phyloP scores from a whole-genome alignment of 2,797 vertebrate genomes.

The Alfaro cultratus region DNA sequence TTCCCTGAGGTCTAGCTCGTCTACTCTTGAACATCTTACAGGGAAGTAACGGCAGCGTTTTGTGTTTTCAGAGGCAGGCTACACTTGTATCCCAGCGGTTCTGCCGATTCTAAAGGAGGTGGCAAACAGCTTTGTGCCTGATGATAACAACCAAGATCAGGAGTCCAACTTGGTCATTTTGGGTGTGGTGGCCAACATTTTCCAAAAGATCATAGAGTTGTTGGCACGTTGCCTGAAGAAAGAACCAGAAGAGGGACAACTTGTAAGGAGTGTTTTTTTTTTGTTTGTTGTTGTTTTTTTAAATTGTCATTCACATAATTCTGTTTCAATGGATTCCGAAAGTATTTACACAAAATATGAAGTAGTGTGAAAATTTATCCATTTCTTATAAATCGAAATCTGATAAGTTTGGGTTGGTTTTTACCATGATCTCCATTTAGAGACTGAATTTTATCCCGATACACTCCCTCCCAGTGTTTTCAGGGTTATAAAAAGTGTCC shows the following conservation, averaged over 20 bases:
- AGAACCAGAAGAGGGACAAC: constrained; percentile 83
- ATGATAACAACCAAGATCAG: constrained; percentile 47
- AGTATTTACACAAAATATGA: not conserved
- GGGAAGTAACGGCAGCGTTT: constrained; percentile 1
- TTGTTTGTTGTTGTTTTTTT: too few relatives aligned
- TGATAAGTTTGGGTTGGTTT: not conserved
- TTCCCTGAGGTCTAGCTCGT: not conserved
- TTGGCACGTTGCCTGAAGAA: constrained; percentile 81
- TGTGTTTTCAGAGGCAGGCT: constrained; percentile 81
- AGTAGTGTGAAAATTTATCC: not conserved
- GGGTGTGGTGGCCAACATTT: constrained; percentile 84
- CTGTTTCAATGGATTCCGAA: not conserved
- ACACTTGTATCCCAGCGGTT: constrained; percentile 81
- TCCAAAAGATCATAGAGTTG: constrained; percentile 90
- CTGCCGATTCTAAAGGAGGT: constrained; percentile 87
- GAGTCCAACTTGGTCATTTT: constrained; percentile 70
- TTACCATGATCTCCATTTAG: not conserved
- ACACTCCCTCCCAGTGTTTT: not conserved
- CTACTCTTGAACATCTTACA: not conserved
- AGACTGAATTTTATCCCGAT: not conserved
- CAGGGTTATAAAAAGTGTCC: not conserved
- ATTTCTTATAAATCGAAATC: not conserved
- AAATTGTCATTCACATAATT: not conserved
- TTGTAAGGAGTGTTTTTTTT: constrained; percentile 72
- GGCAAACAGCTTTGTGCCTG: constrained; percentile 69